Conservation (phyloP, 37 sponge, comb jelly and placozoan genomes). For the Haliclona indistincta region DNA sequence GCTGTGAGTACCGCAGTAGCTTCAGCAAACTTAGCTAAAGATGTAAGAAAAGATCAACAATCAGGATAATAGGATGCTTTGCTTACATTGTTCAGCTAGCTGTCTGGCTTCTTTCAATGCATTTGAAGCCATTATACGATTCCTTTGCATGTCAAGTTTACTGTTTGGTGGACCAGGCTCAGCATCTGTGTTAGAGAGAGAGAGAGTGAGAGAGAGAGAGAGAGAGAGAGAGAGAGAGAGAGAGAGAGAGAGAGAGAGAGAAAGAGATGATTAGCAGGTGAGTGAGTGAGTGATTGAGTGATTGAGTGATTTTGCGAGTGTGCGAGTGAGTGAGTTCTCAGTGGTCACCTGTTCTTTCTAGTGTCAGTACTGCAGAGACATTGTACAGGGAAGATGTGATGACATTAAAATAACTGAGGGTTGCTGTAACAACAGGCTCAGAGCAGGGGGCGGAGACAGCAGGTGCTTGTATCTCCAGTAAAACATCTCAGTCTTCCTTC, state of each 20-base stretch:
- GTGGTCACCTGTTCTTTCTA: slow-evolving; percentile 53
- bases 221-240: slow-evolving; percentile 20
- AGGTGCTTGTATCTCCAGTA: slow-evolving; percentile 72
- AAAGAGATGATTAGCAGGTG: too few species aligned
- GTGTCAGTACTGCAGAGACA: slow-evolving; percentile 22
- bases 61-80: neutral
- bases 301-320: too few species aligned
- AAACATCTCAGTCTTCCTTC: slow-evolving; percentile 86
- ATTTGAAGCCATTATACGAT: slow-evolving; percentile 55
- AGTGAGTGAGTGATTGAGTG: too few species aligned
- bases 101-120: slow-evolving; percentile 70
- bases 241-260: neutral
- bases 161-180: slow-evolving; percentile 32
- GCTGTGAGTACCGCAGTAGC: slow-evolving; percentile 16
- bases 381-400: slow-evolving; percentile 73
- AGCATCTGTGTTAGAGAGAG: slow-evolving; percentile 20
- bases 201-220: slow-evolving; percentile 3
- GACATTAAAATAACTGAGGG: slow-evolving; percentile 86
- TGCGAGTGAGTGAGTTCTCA: too few species aligned
- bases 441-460: slow-evolving; percentile 16
- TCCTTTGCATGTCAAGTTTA: slow-evolving; percentile 70
- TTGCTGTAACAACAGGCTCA: slow-evolving; percentile 28
- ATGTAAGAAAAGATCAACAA: neutral
- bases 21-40: slow-evolving; percentile 30
- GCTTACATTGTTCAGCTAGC: slow-evolving; percentile 59